Base-by-base conservation (phyloP, 2,888 invertebrate species). In the Corbicula japonica region DNA sequence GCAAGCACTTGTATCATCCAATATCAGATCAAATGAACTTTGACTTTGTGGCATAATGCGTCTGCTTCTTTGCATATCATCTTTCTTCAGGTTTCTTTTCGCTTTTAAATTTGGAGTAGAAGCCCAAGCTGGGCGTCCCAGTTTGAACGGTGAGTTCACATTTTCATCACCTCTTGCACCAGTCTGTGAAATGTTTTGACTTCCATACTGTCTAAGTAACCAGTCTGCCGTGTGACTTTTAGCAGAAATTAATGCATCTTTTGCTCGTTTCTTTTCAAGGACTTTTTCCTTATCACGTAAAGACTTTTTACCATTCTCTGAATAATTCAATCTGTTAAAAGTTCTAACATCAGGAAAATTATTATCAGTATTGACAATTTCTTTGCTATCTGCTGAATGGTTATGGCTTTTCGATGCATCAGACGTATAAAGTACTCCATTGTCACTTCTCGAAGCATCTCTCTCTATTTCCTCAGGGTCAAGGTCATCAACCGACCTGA, bases 201-300 rank as follows among this genome's bases (percentile, higher is more conserved):
- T 75, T 50, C n/a, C n/a, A n/a, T n/a, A n/a, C n/a, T n/a, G n/a
- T n/a, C 61, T 69, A 5, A 82, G 69, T 62, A 82, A 69, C 82
- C 82, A 82, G 58, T 78, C 78, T 52, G 75, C 82, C 10, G 77
- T 78, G 23, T 82, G 77, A 52, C 60, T 78, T 8, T 66, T 74
- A 35, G 75, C 68, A 32, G 78, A 68, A 38, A 78, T 62, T 18
- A 78, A 44, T 8, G 63, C 61, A 62, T 82, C 75, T 52, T 82
- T 82, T 18, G 78, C 60, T 41, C 56, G 61, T 21, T 60, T 71
- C 58, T 66, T 75, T 10, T 60, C 23, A 1, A 68, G 41, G 46
- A 80, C 48, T 8, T 56, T 46, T 3, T 72, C 28, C 46, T 76
- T 80, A 12, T 30, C 26, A n/a, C n/a, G n/a, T n/a, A n/a, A n/a